Conservation (phyloP, 2,888 invertebrate species). For the Synanthedon vespiformis region DNA sequence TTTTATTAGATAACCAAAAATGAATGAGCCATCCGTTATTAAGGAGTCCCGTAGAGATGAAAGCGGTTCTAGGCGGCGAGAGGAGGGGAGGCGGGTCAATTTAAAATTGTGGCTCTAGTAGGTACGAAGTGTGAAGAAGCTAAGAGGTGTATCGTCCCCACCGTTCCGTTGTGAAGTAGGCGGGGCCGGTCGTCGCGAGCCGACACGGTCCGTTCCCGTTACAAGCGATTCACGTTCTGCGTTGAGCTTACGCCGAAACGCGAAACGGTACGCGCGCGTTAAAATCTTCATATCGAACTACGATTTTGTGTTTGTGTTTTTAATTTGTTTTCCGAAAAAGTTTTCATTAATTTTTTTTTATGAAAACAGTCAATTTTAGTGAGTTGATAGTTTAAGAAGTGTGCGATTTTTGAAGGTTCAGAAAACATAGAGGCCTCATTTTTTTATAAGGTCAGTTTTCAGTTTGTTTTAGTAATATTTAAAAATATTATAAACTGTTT, state of each 20-base stretch:
- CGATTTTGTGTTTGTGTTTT: neutral
- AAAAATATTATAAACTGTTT: too few relatives aligned
- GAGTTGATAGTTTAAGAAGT: too few relatives aligned
- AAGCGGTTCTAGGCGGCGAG: neutral
- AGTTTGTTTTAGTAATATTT: too few relatives aligned
- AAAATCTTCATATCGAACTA: conserved; percentile 11
- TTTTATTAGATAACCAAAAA: conserved; percentile 23
- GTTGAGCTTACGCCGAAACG: conserved; percentile 46
- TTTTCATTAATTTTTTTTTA: conserved; percentile 1
- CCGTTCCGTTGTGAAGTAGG: conserved; percentile 49
- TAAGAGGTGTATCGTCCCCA: conserved; percentile 56
- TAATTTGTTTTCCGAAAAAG: neutral
- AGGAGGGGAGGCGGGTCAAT: conserved; percentile 29
- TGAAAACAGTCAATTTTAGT: too few relatives aligned
- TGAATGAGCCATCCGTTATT: conserved; percentile 20
- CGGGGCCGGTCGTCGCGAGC: conserved; percentile 36
- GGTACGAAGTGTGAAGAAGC: conserved; percentile 65
- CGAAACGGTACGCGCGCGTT: conserved; percentile 36
- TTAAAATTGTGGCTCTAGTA: conserved; percentile 44
- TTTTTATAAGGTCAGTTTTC: too few relatives aligned
- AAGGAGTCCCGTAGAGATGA: neutral
- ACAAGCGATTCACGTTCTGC: conserved; percentile 52
- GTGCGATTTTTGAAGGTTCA: too few relatives aligned
- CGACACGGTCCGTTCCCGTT: conserved; percentile 35
- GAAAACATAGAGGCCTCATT: too few relatives aligned